A percentile compares a stretch with the other conserved stretches of the same genome.
phyloP scores from a whole-genome alignment of 2,888 invertebrate genomes.

The Ochlodes sylvanus region DNA sequence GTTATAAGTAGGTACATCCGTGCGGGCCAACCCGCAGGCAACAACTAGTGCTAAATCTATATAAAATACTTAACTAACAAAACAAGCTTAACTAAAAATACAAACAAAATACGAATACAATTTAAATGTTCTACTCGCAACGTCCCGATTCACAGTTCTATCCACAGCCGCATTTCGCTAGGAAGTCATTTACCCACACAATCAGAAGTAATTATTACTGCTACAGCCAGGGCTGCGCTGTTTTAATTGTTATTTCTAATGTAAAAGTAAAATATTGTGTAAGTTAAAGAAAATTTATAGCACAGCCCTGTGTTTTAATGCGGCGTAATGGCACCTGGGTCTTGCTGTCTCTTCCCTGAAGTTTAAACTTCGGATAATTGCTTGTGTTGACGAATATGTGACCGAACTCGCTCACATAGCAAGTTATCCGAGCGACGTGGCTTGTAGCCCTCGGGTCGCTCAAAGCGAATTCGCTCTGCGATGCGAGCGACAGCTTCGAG shows the following conservation, averaged over 20 bases:
- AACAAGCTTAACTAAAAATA: slow-evolving; percentile 23
- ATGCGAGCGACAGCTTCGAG: too few relatives aligned
- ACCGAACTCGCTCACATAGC: too few relatives aligned
- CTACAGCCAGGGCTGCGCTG: slow-evolving; percentile 25
- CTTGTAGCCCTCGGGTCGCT: too few relatives aligned
- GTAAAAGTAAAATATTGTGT: slow-evolving; percentile 21
- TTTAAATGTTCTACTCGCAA: slow-evolving; percentile 41
- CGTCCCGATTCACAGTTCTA: slow-evolving; percentile 39
- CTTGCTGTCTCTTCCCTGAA: background rate
- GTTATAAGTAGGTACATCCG: too few relatives aligned
- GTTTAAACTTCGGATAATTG: too few relatives aligned
- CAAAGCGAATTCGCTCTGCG: too few relatives aligned
- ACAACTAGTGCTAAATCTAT: too few relatives aligned
- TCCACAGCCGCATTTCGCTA: slow-evolving; percentile 38
- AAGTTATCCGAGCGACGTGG: too few relatives aligned
- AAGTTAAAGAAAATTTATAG: slow-evolving; percentile 11
- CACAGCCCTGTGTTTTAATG: background rate
- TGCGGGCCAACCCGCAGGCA: too few relatives aligned
- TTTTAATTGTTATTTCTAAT: slow-evolving; percentile 26
- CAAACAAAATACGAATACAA: slow-evolving; percentile 36
- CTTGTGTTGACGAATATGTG: too few relatives aligned
- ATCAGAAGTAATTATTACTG: slow-evolving; percentile 56
- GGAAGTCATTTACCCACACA: slow-evolving; percentile 45
- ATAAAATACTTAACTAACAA: too few relatives aligned
- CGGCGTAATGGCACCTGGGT: slow-evolving; percentile 12